A percentile compares a stretch with the other conserved stretches of the same genome.
These are phyloP conservation scores for Gymnopithys bicolor DNA, from an alignment of 2,797 vertebrate species.

Conservation along the genomic window DNA sequence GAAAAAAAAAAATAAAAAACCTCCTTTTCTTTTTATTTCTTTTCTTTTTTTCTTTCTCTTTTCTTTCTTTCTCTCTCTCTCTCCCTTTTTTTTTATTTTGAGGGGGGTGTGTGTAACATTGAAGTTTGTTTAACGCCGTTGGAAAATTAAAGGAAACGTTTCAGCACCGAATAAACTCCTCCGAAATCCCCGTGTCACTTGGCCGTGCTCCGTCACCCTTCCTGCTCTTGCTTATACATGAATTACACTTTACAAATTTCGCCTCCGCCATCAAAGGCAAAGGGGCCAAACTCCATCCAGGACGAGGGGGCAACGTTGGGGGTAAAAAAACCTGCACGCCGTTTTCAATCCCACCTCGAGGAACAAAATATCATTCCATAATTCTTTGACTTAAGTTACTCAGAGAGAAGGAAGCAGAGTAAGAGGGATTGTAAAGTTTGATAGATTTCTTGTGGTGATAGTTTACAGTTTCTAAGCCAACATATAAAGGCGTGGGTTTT, in stretches of 20 bases:
- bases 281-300: background rate
- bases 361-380: constrained; percentile 68
- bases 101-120: background rate
- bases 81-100: no score
- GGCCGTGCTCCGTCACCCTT: background rate
- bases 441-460: constrained; percentile 70
- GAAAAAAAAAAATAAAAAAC: background rate
- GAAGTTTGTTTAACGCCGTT: background rate
- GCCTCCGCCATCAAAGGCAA: background rate
- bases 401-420: constrained; percentile 64
- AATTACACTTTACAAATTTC: background rate
- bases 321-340: background rate
- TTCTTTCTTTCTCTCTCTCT: no score
- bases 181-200: background rate
- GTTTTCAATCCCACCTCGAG: constrained; percentile 64
- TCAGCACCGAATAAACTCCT: background rate
- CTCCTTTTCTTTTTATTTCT: no score
- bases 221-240: background rate
- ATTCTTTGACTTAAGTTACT: constrained; percentile 69
- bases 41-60: no score
- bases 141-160: constrained; percentile 30
- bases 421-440: constrained; percentile 73
- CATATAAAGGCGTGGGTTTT: constrained; percentile 69
- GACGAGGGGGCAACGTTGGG: background rate
- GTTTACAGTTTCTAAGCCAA: constrained; percentile 73